Evolutionary conservation across 2,113 vertebrate species (phyloP).

Genomic region (Pteronura brasiliensis): DNA sequence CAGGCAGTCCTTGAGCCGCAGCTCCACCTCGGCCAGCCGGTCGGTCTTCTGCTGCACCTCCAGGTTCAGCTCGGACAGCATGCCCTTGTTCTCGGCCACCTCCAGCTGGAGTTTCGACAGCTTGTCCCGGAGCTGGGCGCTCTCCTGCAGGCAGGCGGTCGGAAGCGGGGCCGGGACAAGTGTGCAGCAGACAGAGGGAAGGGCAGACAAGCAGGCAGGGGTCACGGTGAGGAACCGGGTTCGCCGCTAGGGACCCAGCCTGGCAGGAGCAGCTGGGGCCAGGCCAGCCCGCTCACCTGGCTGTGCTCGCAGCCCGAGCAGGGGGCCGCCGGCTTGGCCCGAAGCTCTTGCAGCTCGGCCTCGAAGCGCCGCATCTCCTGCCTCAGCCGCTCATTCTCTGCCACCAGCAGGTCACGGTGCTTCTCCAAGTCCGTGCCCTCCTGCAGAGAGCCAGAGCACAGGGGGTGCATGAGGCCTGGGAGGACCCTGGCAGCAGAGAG

Average conservation of each 20-base stretch:
- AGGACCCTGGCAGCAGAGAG: neutral
- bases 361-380: constrained; percentile 89
- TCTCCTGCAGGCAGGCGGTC: constrained; percentile 81
- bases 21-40: constrained; percentile 84
- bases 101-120: constrained; percentile 87
- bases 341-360: constrained; percentile 82
- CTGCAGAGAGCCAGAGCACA: constrained; percentile 71
- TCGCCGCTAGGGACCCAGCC: neutral
- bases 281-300: constrained; percentile 79
- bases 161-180: constrained; percentile 56
- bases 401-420: constrained; percentile 92
- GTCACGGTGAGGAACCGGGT: accelerated
- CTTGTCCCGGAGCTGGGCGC: constrained; percentile 81
- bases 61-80: constrained; percentile 82
- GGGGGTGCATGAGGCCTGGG: neutral
- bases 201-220: neutral
- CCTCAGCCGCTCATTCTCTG: constrained; percentile 92
- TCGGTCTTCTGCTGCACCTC: constrained; percentile 89
- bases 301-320: constrained; percentile 84
- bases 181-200: neutral
- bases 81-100: constrained; percentile 82
- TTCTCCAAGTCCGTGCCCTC: constrained; percentile 94
- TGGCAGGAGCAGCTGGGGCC: accelerated
- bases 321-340: neutral
- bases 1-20: constrained; percentile 87